Base-by-base conservation (phyloP, 2,888 invertebrate genomes). In the Andrena minutula region DNA sequence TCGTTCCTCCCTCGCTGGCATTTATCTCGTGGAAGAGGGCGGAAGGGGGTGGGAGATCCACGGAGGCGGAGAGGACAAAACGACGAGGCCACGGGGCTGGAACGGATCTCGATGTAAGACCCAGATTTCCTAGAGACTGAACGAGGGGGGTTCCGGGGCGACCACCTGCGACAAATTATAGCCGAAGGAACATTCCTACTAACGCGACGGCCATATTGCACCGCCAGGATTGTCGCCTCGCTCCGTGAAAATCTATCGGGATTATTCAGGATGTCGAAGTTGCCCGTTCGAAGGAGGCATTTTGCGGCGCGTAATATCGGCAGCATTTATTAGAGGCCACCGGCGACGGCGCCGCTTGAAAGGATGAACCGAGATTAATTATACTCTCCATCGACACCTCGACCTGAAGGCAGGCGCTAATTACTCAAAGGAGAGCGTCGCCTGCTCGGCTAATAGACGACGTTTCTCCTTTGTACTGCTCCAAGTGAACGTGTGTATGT, bases 81-180 rank as follows among this genome's bases (percentile, higher is more conserved):
- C 78, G 84, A 86, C 83, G 78, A 70, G 61, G 56, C 75, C 65
- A 71, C 51, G 60, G 60, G 74, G 32, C 30, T 63, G 65, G 61
- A 75, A 77, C 70, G 83, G 70, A 80, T 83, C 63, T 16, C 73
- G 64, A 83, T 51, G 71, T 72, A 70, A 68, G 84, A 51, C 63
- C 73, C 64, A 81, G 78, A 84, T 84, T 81, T 86, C 71, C 71
- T 53, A 63, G 53, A 69, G 71, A 83, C 61, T 61, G 80, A 83
- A 53, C 71, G 71, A 26, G 68, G 12, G 41, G 41, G 41, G 41
- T 12, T 20, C 51, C 66, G 68, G 66, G 69, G 64, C 66, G 77
- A 69, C 80, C 80, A 80, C 64, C 80, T 73, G 83, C 72, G 74
- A 73, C 85, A 85, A 87, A 86, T 86, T 86, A 83, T 83, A 69